phyloP scores from a whole-genome alignment of 2,113 vertebrate species.

The Rhea americana region DNA sequence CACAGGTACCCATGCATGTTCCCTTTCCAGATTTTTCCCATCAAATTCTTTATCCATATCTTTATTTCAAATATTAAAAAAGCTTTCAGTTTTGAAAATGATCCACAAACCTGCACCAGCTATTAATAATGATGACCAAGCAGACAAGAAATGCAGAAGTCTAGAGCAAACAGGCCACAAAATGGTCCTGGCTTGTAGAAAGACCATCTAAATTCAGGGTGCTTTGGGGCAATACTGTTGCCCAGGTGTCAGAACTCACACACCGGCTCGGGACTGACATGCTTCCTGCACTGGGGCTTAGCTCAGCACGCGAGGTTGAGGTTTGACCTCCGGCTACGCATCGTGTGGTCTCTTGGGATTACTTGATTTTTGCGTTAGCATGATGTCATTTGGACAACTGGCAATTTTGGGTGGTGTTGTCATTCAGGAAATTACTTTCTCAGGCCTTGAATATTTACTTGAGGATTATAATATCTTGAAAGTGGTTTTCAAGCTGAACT shows the following conservation, averaged over 20 bases:
- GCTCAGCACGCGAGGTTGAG: background rate
- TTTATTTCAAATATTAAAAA: background rate
- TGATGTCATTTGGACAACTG: background rate
- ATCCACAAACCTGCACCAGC: background rate
- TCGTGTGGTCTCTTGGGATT: background rate
- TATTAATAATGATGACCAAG: background rate
- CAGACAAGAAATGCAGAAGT: background rate
- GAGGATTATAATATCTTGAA: background rate
- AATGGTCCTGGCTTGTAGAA: background rate
- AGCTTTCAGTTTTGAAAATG: no score
- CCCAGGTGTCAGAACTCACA: no score
- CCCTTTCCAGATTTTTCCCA: background rate
- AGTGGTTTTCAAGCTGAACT: background rate
- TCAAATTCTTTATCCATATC: background rate
- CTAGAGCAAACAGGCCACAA: background rate
- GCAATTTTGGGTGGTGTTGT: background rate
- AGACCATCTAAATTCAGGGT: background rate
- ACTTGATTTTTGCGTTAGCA: background rate
- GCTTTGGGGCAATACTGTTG: background rate
- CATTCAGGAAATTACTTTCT: background rate
- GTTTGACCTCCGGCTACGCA: background rate
- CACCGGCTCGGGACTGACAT: background rate
- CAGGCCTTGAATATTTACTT: background rate
- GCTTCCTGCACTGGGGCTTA: background rate
- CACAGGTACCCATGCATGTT: rapidly evolving